A percentile compares a stretch with the other conserved stretches of the same genome.
phyloP scores from a whole-genome alignment of 2,113 vertebrate species.

The Phaethon lepturus region DNA sequence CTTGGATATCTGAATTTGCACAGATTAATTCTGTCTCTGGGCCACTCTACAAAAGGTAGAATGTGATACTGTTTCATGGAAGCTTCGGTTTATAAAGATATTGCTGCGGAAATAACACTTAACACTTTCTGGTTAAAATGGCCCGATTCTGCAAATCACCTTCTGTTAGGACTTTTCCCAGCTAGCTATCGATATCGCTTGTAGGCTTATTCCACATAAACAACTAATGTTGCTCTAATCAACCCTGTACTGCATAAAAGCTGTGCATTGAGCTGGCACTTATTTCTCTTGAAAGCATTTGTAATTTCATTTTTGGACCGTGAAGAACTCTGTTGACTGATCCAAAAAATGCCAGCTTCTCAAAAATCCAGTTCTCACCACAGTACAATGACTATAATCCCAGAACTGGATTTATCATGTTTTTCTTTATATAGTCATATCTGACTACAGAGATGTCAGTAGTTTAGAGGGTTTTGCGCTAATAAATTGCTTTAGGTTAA shows the following conservation, averaged over 20 bases:
- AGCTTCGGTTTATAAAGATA: not conserved
- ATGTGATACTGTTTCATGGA: not conserved
- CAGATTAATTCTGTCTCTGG: not conserved
- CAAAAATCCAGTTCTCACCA: not conserved
- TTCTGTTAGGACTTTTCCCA: not conserved
- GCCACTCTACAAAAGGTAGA: not conserved
- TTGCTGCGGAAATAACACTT: not conserved
- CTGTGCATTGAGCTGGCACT: not conserved
- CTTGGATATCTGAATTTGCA: not conserved
- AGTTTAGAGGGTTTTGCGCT: not conserved
- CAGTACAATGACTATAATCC: not conserved
- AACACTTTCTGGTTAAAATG: not conserved
- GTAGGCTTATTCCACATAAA: not conserved
- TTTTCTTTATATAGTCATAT: not conserved
- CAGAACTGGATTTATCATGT: not conserved
- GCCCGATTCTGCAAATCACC: not conserved
- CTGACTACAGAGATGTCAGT: not conserved
- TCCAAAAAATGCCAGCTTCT: not conserved
- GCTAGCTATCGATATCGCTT: not conserved
- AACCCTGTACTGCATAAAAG: not conserved
- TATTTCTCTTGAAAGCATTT: not conserved
- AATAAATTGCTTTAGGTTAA: constrained; percentile 28
- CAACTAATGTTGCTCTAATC: not conserved
- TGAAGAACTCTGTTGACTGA: not conserved
- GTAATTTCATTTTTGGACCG: not conserved